Evolutionary conservation across 1,140 invertebrate genomes (phyloP).

Genomic region (Branchinecta lindahli): DNA sequence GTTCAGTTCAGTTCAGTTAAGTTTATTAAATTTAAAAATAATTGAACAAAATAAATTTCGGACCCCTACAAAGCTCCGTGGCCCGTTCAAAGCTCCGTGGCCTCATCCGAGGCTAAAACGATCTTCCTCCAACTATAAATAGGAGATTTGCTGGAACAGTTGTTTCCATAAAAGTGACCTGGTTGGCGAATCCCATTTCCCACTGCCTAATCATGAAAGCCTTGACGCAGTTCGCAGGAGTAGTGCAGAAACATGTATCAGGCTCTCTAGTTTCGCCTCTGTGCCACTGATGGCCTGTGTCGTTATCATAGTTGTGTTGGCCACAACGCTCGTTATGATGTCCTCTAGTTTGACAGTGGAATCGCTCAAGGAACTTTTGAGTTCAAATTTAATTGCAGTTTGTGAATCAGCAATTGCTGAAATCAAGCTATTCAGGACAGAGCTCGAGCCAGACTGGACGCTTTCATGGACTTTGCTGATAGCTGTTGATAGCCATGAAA

Average conservation of each 20-base stretch:
- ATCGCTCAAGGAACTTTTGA: background rate
- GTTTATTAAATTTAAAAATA: too few relatives aligned
- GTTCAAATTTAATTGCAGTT: background rate
- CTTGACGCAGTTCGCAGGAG: too few relatives aligned
- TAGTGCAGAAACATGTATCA: background rate
- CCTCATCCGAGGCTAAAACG: too few relatives aligned
- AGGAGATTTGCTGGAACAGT: too few relatives aligned
- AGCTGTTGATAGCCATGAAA: background rate
- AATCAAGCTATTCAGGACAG: background rate
- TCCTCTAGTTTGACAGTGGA: background rate
- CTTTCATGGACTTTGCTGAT: slow-evolving; percentile 3
- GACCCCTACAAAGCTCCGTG: too few relatives aligned
- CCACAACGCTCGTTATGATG: background rate
- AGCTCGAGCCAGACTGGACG: background rate
- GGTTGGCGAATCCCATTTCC: too few relatives aligned
- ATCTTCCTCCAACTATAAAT: too few relatives aligned
- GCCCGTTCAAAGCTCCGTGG: too few relatives aligned
- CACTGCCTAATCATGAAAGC: too few relatives aligned
- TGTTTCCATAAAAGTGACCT: too few relatives aligned
- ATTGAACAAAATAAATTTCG: too few relatives aligned
- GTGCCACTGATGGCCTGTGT: background rate
- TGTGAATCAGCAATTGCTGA: background rate
- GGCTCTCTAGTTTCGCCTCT: background rate
- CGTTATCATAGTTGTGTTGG: background rate
- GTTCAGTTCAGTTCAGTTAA: too few relatives aligned